Evolutionary conservation across 2,113 vertebrate genomes (phyloP).

Genomic region (Hemichromis elongatus): DNA sequence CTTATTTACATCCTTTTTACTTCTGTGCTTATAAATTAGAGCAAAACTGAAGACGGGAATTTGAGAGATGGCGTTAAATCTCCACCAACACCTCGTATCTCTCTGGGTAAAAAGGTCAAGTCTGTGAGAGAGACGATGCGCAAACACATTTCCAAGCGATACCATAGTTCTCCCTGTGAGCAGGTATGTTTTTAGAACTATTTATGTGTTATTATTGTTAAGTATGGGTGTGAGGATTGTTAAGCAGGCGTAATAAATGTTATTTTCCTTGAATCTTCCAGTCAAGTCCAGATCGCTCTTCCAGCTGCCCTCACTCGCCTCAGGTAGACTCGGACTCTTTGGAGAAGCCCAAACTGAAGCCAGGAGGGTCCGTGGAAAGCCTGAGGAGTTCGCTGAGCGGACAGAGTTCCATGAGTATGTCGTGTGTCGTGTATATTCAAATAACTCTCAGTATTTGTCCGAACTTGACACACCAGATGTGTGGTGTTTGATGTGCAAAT

Average conservation of each 20-base stretch:
- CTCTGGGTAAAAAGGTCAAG: slow-evolving; percentile 94
- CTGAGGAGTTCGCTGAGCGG: slow-evolving; percentile 94
- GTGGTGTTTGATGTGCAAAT: background rate
- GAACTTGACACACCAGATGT: slow-evolving; percentile 13
- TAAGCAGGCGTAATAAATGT: background rate
- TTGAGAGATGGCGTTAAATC: slow-evolving; percentile 82
- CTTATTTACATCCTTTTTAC: fast-evolving
- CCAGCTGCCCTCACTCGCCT: slow-evolving; percentile 74
- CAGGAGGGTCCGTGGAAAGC: slow-evolving; percentile 93
- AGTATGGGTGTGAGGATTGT: background rate
- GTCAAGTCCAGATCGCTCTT: slow-evolving; percentile 76
- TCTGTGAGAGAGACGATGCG: slow-evolving; percentile 97
- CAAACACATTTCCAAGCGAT: slow-evolving; percentile 94
- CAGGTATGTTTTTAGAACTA: slow-evolving; percentile 71
- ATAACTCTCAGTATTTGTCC: slow-evolving; percentile 9
- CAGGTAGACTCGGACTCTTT: slow-evolving; percentile 71
- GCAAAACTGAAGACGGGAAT: slow-evolving; percentile 78
- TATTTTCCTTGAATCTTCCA: slow-evolving; percentile 32
- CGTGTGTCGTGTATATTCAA: slow-evolving; percentile 33
- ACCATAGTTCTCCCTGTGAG: slow-evolving; percentile 80
- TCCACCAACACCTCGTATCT: slow-evolving; percentile 84
- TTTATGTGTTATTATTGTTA: background rate
- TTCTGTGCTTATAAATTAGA: slow-evolving; percentile 55
- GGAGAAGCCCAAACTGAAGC: slow-evolving; percentile 91
- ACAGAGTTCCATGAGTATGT: slow-evolving; percentile 97